Percentiles rank a stretch among this genome's conserved stretches.
Evolutionary conservation across 1,140 invertebrate species (phyloP).

Genomic region (Eufriesea mexicana): DNA sequence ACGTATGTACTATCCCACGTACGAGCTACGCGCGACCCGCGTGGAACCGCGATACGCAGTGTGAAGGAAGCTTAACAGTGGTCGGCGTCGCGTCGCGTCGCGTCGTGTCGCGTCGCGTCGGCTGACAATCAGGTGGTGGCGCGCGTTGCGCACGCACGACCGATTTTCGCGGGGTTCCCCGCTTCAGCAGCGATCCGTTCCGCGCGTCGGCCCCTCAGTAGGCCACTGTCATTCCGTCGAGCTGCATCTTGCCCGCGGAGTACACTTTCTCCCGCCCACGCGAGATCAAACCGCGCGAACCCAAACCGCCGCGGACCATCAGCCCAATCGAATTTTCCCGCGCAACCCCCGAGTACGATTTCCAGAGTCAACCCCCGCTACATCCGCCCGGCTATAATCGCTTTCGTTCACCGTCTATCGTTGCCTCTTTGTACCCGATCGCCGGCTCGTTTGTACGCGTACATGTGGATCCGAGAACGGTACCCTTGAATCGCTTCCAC

Average conservation of each 20-base stretch:
- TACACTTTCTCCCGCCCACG: slow-evolving; percentile 32
- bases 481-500: slow-evolving; percentile 17
- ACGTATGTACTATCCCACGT: neutral
- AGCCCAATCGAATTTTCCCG: slow-evolving; percentile 1
- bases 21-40: neutral
- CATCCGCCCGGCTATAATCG: neutral
- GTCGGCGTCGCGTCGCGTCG: neutral
- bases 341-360: neutral
- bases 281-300: slow-evolving; percentile 36
- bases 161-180: slow-evolving; percentile 66
- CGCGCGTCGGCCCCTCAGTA: slow-evolving; percentile 57
- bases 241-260: slow-evolving; percentile 55
- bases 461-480: slow-evolving; percentile 8
- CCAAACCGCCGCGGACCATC: neutral
- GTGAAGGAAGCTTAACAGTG: neutral
- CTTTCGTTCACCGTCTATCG: neutral
- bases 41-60: neutral
- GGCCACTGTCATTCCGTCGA: slow-evolving; percentile 63
- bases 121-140: neutral
- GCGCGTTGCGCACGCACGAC: slow-evolving; percentile 62
- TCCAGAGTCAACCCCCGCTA: neutral
- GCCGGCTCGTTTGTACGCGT: neutral
- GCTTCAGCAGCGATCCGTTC: slow-evolving; percentile 25
- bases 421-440: neutral
- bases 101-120: neutral